Evolutionary conservation across 2,888 invertebrate species (phyloP).

Genomic region (Apamea epomidion): DNA sequence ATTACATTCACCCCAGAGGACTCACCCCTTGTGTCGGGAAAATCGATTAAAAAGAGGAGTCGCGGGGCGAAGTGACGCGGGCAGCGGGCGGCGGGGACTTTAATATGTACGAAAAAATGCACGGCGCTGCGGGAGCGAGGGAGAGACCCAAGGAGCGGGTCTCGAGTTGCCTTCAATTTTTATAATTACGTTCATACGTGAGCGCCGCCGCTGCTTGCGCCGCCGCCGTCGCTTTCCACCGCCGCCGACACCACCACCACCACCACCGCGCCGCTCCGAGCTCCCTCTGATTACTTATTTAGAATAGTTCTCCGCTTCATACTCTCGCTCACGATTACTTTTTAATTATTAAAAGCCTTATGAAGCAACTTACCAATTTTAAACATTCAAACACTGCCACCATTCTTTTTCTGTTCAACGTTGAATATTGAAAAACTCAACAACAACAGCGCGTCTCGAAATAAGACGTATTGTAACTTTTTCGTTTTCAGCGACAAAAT

Average conservation of each 20-base stretch:
- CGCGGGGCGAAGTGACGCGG: slow-evolving; percentile 84
- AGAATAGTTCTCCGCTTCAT: slow-evolving; percentile 78
- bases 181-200: slow-evolving; percentile 91
- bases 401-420: slow-evolving; percentile 42
- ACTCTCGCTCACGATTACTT: slow-evolving; percentile 77
- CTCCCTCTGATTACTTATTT: slow-evolving; percentile 82
- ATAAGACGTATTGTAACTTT: slow-evolving; percentile 83
- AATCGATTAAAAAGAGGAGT: slow-evolving; percentile 91
- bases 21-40: slow-evolving; percentile 91
- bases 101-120: slow-evolving; percentile 91
- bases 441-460: slow-evolving; percentile 69
- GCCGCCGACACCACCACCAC: slow-evolving; percentile 75
- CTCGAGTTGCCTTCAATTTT: slow-evolving; percentile 89
- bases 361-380: slow-evolving; percentile 47
- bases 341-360: slow-evolving; percentile 77
- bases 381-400: slow-evolving; percentile 42
- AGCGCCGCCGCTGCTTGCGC: slow-evolving; percentile 83
- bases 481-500: slow-evolving; percentile 84
- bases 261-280: slow-evolving; percentile 58
- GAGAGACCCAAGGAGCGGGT: slow-evolving; percentile 84
- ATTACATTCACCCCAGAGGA: slow-evolving; percentile 91
- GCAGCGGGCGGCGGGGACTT: slow-evolving; percentile 84
- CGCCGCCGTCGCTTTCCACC: slow-evolving; percentile 67
- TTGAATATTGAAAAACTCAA: slow-evolving; percentile 57
- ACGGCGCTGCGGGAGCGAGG: slow-evolving; percentile 88